phyloP scores from a whole-genome alignment of 2,113 vertebrate genomes.

The Elgaria multicarinata region DNA sequence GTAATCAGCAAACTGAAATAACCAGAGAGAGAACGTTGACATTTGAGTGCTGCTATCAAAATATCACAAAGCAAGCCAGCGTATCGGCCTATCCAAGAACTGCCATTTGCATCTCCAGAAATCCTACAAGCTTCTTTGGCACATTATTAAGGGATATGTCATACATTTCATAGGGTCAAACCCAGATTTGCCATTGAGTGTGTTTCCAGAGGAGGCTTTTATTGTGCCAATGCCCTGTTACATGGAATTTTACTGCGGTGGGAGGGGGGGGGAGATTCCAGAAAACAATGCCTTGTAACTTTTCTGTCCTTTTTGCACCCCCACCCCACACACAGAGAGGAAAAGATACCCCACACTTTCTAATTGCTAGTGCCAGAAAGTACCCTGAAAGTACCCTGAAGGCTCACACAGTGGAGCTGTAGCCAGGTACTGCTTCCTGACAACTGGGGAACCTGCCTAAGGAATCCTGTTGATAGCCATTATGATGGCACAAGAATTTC shows the following conservation, averaged over 20 bases:
- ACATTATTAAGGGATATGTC: neutral
- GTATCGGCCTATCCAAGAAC: neutral
- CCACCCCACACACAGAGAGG: no score
- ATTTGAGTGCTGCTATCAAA: constrained; percentile 22
- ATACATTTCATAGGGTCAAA: neutral
- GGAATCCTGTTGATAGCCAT: neutral
- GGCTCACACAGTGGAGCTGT: no score
- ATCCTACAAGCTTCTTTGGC: neutral
- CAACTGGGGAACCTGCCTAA: neutral
- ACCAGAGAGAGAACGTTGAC: neutral
- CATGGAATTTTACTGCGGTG: no score
- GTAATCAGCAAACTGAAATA: neutral
- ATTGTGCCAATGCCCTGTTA: no score
- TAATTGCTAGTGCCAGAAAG: no score
- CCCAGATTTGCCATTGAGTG: neutral
- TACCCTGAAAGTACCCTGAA: no score
- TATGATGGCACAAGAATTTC: no score
- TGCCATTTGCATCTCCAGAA: neutral
- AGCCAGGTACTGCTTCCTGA: no score
- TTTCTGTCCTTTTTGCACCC: no score
- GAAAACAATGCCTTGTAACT: no score
- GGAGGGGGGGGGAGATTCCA: no score
- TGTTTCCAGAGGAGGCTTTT: neutral
- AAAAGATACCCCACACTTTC: no score
- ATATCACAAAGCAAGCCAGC: neutral